These are phyloP conservation scores for Schizaphis graminum DNA, from an alignment of 2,888 invertebrate genomes.

Conservation along the genomic window DNA sequence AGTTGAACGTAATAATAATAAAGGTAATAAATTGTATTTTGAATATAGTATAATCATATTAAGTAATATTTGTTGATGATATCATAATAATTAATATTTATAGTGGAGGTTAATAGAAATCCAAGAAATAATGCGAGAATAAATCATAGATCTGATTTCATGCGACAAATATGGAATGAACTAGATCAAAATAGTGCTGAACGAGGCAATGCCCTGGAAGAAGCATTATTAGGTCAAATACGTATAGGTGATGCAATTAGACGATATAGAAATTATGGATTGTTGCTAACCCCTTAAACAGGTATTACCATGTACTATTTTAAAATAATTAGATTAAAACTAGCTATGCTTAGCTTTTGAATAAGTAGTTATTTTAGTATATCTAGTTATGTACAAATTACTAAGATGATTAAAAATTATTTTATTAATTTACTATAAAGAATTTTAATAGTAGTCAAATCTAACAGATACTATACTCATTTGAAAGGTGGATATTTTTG, in stretches of 20 bases:
- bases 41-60: background rate
- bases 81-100: background rate
- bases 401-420: background rate
- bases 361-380: background rate
- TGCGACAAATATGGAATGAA: constrained; percentile 35
- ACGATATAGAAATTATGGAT: constrained; percentile 47
- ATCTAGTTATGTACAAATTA: background rate
- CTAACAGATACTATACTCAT: background rate
- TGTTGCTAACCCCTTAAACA: constrained; percentile 37
- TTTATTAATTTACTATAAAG: background rate
- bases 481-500: background rate
- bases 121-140: constrained; percentile 29
- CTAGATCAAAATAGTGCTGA: constrained; percentile 28
- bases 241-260: constrained; percentile 55
- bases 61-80: background rate
- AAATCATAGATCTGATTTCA: constrained; percentile 4
- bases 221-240: constrained; percentile 52
- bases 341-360: background rate
- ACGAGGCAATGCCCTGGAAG: constrained; percentile 52
- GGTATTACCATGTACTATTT: constrained; percentile 24
- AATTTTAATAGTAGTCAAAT: background rate
- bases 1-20: constrained; percentile 39
- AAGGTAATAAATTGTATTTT: constrained; percentile 34
- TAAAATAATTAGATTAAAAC: background rate
- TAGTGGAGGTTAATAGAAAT: background rate